phyloP scores from a whole-genome alignment of 2,797 vertebrate species.

The Myotis vivesi region DNA sequence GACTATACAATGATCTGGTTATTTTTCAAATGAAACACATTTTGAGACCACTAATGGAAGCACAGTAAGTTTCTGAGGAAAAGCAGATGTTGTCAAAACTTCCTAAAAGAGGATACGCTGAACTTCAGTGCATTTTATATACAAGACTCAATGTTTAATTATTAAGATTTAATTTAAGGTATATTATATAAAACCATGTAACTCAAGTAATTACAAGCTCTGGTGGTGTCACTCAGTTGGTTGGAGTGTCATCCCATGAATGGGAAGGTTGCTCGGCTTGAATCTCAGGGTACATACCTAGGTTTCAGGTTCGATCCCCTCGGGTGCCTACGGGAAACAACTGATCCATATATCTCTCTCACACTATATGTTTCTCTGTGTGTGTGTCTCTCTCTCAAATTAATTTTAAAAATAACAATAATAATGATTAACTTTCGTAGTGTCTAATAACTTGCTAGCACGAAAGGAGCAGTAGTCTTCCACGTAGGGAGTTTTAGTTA shows the following conservation, averaged over 20 bases:
- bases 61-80: not conserved
- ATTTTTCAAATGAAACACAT: constrained; percentile 17
- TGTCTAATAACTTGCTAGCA: constrained; percentile 74
- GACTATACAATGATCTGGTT: not conserved
- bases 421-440: constrained; percentile 73
- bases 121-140: not conserved
- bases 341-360: not conserved
- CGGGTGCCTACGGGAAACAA: not conserved
- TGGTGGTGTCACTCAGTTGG: not conserved
- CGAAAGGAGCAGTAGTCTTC: constrained; percentile 77
- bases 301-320: not conserved
- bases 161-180: not conserved
- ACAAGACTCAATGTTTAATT: not conserved
- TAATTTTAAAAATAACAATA: constrained; percentile 57
- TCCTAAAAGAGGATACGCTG: not conserved
- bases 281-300: not conserved
- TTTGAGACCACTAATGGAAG: not conserved
- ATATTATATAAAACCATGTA: not conserved
- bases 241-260: not conserved
- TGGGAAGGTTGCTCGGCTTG: not conserved
- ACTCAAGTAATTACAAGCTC: constrained; percentile 66
- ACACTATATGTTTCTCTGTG: not conserved
- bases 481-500: constrained; percentile 46
- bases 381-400: not conserved
- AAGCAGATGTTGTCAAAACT: not conserved